A percentile compares a stretch with the other conserved stretches of the same genome.
These are phyloP conservation scores for Psilopsiagon aurifrons DNA, from an alignment of 2,113 vertebrate genomes.

Conservation along the genomic window DNA sequence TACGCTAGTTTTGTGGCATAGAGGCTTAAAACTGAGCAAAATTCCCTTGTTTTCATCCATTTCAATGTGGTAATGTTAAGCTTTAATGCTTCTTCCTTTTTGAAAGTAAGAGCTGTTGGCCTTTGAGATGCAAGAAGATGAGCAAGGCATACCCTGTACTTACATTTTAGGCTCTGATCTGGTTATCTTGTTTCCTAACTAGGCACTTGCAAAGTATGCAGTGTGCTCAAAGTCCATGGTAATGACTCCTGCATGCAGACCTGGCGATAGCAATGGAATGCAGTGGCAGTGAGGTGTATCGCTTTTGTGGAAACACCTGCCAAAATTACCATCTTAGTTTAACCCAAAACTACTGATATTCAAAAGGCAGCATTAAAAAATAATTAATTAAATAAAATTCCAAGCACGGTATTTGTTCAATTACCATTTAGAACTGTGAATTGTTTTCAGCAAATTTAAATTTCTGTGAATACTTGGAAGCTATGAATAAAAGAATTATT, in stretches of 20 bases:
- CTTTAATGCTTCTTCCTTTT: background rate
- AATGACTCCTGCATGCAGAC: rapidly evolving
- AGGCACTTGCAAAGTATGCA: background rate
- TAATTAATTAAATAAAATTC: background rate
- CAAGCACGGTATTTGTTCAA: background rate
- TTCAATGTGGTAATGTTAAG: background rate
- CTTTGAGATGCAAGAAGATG: background rate
- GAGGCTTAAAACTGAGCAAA: background rate
- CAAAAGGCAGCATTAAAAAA: background rate
- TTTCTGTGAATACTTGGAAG: background rate
- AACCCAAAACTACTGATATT: background rate
- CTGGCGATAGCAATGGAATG: background rate
- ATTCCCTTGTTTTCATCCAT: background rate
- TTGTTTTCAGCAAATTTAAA: background rate
- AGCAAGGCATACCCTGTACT: background rate
- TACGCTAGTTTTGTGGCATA: background rate
- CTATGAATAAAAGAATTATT: background rate
- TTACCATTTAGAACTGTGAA: background rate
- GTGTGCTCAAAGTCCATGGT: background rate
- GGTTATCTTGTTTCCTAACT: background rate
- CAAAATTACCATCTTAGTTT: background rate
- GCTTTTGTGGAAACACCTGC: background rate
- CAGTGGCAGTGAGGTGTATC: background rate
- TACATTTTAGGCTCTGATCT: background rate
- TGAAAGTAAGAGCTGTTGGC: background rate